phyloP scores from a whole-genome alignment of 2,113 vertebrate species.

The Marmota monax region DNA sequence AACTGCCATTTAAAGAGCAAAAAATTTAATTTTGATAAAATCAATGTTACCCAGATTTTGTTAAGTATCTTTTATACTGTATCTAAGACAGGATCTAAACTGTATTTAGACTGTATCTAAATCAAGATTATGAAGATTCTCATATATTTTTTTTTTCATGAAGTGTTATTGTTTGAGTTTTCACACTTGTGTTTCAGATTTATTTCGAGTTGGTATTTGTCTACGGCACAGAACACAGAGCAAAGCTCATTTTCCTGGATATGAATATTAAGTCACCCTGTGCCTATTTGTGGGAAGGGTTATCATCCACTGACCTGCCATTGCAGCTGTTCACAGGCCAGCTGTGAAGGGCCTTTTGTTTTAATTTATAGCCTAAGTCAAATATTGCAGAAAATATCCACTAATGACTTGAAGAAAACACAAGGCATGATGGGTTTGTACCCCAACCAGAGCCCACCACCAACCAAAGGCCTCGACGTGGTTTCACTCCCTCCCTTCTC shows the following conservation, averaged over 20 bases:
- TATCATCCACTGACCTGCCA: neutral
- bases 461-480: neutral
- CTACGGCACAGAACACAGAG: neutral
- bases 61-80: neutral
- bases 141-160: neutral
- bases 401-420: neutral
- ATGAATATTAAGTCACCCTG: neutral
- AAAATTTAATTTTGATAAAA: neutral
- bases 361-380: neutral
- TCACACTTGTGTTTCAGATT: neutral
- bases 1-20: neutral
- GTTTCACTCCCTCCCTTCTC: neutral
- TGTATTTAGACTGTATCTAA: no score
- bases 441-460: no score
- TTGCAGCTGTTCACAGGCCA: neutral
- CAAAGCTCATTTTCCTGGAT: neutral
- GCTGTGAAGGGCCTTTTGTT: neutral
- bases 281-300: neutral
- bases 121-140: neutral
- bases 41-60: neutral
- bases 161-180: neutral
- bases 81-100: neutral
- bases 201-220: neutral
- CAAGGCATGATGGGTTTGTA: no score
- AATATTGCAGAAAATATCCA: neutral